Evolutionary conservation across 2,888 invertebrate genomes (phyloP).

Genomic region (Rutpela maculata): DNA sequence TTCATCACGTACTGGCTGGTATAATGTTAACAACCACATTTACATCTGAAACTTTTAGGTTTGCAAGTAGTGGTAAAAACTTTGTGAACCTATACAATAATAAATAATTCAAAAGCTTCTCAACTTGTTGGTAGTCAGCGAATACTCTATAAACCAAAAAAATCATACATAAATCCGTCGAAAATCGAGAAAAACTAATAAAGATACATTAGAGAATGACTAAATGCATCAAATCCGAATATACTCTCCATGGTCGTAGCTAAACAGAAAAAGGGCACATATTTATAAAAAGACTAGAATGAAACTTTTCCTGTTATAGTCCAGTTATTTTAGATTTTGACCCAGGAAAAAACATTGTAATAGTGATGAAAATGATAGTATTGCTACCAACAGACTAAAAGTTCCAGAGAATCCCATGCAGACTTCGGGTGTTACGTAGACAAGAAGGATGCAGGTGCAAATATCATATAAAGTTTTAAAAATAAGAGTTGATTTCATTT

Average conservation of each 20-base stretch:
- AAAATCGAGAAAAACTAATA: constrained; percentile 11
- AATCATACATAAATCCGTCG: not conserved
- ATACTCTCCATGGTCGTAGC: not conserved
- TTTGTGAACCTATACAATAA: constrained; percentile 6
- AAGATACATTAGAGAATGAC: not conserved
- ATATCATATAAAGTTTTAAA: too few species aligned
- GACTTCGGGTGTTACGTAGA: too few species aligned
- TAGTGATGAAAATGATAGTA: too few species aligned
- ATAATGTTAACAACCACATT: constrained; percentile 8
- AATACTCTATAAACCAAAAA: not conserved
- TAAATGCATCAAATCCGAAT: not conserved
- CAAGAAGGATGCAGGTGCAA: too few species aligned
- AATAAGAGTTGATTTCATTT: too few species aligned
- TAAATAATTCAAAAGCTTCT: constrained; percentile 5
- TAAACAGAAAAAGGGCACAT: not conserved
- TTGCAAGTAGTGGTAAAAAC: constrained; percentile 18
- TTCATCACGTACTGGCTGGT: constrained; percentile 7
- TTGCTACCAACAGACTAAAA: too few species aligned
- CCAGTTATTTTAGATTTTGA: too few species aligned
- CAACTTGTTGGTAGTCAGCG: constrained; percentile 1
- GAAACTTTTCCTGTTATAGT: too few species aligned
- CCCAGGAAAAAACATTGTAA: too few species aligned
- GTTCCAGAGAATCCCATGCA: too few species aligned
- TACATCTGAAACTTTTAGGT: constrained; percentile 15
- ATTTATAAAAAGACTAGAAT: not conserved